phyloP scores from a whole-genome alignment of 1,140 invertebrate genomes.

The Trachymyrmex septentrionalis region DNA sequence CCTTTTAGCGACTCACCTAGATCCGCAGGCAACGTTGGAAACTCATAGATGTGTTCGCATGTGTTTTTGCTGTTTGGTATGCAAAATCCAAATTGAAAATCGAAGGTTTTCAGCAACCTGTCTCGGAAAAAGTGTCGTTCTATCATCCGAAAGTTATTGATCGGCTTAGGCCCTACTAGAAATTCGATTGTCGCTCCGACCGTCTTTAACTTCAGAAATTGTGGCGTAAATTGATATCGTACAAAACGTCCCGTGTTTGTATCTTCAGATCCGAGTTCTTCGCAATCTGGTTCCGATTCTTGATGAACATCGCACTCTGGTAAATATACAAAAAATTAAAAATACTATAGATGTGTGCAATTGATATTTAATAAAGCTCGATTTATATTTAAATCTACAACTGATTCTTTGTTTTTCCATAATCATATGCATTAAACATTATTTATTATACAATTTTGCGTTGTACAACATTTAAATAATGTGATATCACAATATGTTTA shows the following conservation, averaged over 20 bases:
- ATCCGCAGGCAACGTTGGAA: conserved; percentile 95
- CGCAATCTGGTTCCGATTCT: conserved; percentile 85
- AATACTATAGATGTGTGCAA: not conserved
- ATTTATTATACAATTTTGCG: not conserved
- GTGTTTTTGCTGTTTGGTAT: conserved; percentile 99
- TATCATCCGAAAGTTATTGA: conserved; percentile 99
- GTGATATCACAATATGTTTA: not conserved
- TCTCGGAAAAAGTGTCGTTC: conserved; percentile 99
- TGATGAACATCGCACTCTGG: conserved; percentile 81
- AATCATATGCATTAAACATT: too few relatives aligned
- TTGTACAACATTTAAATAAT: not conserved
- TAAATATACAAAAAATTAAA: conserved; percentile 21
- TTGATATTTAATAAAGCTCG: not conserved
- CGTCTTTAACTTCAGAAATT: conserved; percentile 97
- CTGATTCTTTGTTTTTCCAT: not conserved
- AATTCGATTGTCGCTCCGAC: conserved; percentile 99
- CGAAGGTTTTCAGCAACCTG: conserved; percentile 98
- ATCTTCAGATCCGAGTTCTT: conserved; percentile 91
- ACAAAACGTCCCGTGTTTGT: conserved; percentile 98
- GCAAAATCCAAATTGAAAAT: conserved; percentile 99
- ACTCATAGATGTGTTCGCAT: conserved; percentile 99
- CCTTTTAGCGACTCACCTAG: conserved; percentile 90
- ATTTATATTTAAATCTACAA: not conserved
- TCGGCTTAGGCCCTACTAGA: conserved; percentile 95
- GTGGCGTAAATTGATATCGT: conserved; percentile 98